Conservation (phyloP, 1,140 invertebrate genomes). For the Cotesia typhae region DNA sequence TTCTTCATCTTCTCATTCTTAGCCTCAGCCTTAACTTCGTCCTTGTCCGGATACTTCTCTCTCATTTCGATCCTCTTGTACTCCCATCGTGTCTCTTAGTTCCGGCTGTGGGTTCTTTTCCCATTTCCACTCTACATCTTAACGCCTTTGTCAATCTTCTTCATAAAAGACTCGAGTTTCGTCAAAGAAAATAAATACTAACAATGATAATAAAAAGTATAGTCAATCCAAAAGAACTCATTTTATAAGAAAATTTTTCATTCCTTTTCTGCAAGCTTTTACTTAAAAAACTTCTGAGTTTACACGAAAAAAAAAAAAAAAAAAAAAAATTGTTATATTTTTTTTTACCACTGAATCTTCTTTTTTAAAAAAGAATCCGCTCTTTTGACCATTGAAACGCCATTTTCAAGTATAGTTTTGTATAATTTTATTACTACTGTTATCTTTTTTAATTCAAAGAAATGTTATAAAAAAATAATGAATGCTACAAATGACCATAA, state of each 20-base stretch:
- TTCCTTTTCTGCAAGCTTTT: too few species aligned
- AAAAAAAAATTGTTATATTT: neutral
- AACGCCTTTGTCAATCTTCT: slow-evolving; percentile 15
- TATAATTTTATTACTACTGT: too few species aligned
- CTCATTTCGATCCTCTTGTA: neutral
- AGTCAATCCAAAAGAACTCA: neutral
- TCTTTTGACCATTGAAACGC: too few species aligned
- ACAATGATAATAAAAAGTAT: neutral
- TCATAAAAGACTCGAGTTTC: neutral
- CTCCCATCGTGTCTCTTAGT: slow-evolving; percentile 28
- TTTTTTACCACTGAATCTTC: too few species aligned
- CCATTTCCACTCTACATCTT: slow-evolving; percentile 25
- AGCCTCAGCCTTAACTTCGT: neutral
- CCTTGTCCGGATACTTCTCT: slow-evolving; percentile 1
- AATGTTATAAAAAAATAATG: too few species aligned
- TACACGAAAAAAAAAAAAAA: neutral
- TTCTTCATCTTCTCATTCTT: neutral
- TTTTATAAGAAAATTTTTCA: too few species aligned
- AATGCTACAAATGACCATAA: too few species aligned
- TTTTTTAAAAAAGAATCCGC: too few species aligned
- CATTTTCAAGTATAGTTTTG: too few species aligned
- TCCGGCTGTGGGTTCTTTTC: slow-evolving; percentile 33
- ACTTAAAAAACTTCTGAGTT: neutral
- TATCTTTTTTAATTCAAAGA: too few species aligned
- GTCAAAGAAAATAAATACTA: slow-evolving; percentile 5